Conservation (phyloP, 2,113 vertebrate species). For the Suricata suricatta region DNA sequence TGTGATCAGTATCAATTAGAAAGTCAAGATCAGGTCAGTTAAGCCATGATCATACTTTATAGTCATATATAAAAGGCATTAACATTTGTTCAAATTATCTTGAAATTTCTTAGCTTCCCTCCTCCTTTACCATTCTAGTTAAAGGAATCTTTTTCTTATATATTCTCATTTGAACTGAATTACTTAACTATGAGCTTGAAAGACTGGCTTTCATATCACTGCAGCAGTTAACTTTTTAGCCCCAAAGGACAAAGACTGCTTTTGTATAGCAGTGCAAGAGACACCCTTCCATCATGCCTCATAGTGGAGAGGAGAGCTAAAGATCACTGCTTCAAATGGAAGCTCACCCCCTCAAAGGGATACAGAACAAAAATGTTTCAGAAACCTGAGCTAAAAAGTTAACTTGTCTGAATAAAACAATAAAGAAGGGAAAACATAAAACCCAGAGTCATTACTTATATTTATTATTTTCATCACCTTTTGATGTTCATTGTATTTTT, state of each 20-base stretch:
- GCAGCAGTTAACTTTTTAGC: background rate
- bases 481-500: background rate
- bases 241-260: background rate
- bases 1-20: background rate
- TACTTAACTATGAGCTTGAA: conserved; percentile 23
- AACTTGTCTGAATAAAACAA: background rate
- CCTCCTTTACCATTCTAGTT: background rate
- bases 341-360: conserved; percentile 9
- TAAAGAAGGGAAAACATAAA: conserved; percentile 18
- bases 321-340: background rate
- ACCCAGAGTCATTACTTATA: background rate
- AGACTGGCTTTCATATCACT: background rate
- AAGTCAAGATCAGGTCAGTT: background rate
- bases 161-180: conserved; percentile 24
- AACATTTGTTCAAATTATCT: background rate
- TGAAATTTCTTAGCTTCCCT: conserved; percentile 12
- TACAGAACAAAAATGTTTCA: conserved; percentile 4
- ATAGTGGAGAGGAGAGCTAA: background rate
- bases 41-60: background rate
- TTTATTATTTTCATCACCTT: background rate
- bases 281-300: background rate
- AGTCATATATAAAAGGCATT: background rate
- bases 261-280: background rate
- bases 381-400: conserved; percentile 13
- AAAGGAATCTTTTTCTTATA: background rate